A percentile compares a stretch with the other conserved stretches of the same genome.
phyloP scores from a whole-genome alignment of 2,888 invertebrate species.

The Napeogenes sylphis region DNA sequence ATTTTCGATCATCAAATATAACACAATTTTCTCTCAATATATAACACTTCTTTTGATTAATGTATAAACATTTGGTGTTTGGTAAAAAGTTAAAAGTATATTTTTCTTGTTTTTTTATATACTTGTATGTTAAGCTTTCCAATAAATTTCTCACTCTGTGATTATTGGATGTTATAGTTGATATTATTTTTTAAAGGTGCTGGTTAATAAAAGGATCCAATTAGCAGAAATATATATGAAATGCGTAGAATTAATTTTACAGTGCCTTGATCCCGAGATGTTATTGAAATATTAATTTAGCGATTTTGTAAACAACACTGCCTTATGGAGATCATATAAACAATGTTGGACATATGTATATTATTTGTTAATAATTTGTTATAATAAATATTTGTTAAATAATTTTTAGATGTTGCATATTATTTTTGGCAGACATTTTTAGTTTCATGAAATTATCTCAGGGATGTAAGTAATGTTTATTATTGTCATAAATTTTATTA shows the following conservation, averaged over 20 bases:
- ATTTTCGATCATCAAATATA: too few species aligned
- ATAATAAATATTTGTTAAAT: conserved; percentile 1
- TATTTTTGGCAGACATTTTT: not conserved
- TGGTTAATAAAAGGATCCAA: conserved; percentile 21
- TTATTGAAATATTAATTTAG: conserved; percentile 22
- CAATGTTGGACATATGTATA: conserved; percentile 1
- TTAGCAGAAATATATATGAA: conserved; percentile 27
- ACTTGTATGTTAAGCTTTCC: too few species aligned
- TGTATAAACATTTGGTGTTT: too few species aligned
- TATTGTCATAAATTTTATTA: not conserved
- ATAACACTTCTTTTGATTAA: too few species aligned
- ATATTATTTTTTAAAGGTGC: conserved; percentile 15
- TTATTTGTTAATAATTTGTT: conserved; percentile 6
- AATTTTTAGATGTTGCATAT: conserved; percentile 4
- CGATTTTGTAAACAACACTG: conserved; percentile 25
- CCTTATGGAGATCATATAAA: conserved; percentile 12
- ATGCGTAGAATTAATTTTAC: conserved; percentile 29
- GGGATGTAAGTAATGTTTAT: not conserved
- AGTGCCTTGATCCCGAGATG: conserved; percentile 31
- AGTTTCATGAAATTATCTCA: not conserved
- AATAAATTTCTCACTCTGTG: too few species aligned
- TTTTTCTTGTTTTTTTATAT: too few species aligned
- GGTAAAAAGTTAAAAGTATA: too few species aligned
- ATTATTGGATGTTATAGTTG: not conserved
- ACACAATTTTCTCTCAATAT: too few species aligned